These are phyloP conservation scores for Platanista minor DNA, from an alignment of 2,113 vertebrate genomes.

Conservation along the genomic window DNA sequence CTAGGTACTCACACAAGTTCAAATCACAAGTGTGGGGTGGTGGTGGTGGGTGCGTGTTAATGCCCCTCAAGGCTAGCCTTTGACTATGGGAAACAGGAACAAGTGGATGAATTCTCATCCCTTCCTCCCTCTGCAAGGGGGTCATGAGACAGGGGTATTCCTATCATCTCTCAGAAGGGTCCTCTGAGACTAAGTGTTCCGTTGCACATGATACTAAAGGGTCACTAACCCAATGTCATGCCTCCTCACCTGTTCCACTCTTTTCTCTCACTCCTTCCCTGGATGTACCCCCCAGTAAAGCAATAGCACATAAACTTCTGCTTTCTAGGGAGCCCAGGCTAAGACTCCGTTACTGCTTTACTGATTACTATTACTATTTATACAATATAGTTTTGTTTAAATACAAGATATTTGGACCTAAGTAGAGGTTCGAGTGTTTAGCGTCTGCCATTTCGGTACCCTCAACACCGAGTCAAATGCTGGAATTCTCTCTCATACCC, in stretches of 20 bases:
- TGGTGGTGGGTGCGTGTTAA: accelerated
- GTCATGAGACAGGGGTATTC: neutral
- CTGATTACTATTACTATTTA: neutral
- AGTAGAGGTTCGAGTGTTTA: neutral
- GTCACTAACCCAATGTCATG: neutral
- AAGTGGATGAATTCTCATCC: neutral
- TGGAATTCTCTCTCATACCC: neutral
- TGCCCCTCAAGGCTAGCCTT: neutral
- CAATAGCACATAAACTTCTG: neutral
- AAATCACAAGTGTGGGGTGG: neutral
- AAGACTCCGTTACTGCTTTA: neutral
- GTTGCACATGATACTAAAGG: neutral
- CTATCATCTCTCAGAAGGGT: neutral
- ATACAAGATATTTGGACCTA: neutral
- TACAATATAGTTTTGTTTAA: neutral
- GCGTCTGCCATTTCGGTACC: neutral
- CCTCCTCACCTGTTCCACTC: neutral
- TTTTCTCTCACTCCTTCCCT: neutral
- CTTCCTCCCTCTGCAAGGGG: neutral
- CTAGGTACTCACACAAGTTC: neutral
- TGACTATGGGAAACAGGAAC: neutral
- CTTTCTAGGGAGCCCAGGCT: neutral
- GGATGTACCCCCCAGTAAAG: neutral
- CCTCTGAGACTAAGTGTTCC: neutral
- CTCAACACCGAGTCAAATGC: neutral